phyloP scores from a whole-genome alignment of 2,797 vertebrate genomes.

The Melanotaenia pygmaea region DNA sequence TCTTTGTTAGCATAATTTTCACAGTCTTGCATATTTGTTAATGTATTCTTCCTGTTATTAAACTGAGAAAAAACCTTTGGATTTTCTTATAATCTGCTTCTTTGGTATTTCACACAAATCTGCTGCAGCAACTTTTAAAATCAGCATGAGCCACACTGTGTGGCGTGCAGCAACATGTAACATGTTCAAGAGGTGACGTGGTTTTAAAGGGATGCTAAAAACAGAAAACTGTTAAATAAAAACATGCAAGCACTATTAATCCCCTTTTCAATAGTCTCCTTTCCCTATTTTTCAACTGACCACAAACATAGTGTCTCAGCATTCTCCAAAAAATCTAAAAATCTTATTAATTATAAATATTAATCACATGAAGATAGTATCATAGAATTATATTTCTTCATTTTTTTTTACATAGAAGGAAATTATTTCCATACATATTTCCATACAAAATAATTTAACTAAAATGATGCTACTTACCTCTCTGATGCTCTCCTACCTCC shows the following conservation, averaged over 20 bases:
- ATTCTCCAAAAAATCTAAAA: not conserved
- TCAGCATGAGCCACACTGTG: not conserved
- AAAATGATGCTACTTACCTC: slow-evolving; percentile 50
- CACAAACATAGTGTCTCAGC: not conserved
- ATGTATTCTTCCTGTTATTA: no score
- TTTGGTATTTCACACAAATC: not conserved
- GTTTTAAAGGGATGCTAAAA: not conserved
- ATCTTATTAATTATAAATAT: not conserved
- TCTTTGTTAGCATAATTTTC: not conserved
- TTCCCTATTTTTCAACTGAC: not conserved
- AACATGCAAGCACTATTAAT: not conserved
- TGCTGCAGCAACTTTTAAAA: not conserved
- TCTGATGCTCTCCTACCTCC: slow-evolving; percentile 13
- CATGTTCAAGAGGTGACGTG: not conserved
- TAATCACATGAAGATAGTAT: no score
- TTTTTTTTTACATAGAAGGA: not conserved
- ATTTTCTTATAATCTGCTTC: not conserved
- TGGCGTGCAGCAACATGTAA: not conserved
- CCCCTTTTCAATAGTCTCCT: not conserved
- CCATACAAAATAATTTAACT: not conserved
- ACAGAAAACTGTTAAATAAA: not conserved
- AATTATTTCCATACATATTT: not conserved
- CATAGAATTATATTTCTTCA: not conserved
- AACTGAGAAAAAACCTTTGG: no score
- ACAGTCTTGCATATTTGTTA: no score